These are phyloP conservation scores for Lepidochrysops patricia DNA, from an alignment of 2,888 invertebrate species.

Conservation along the genomic window DNA sequence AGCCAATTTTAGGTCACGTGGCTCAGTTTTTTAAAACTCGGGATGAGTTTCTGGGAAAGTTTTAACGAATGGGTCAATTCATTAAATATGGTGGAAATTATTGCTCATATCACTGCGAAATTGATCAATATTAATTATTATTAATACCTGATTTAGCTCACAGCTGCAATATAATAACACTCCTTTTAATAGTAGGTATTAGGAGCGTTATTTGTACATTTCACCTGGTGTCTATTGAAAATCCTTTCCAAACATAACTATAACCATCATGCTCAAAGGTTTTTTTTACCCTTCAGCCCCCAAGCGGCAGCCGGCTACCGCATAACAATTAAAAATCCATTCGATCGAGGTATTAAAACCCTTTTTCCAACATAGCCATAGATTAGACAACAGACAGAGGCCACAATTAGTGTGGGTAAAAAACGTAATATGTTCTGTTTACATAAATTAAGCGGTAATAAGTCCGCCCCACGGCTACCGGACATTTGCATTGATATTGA, in stretches of 20 bases:
- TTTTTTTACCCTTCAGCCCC: too few relatives aligned
- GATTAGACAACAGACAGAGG: background rate
- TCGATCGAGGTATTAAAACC: background rate
- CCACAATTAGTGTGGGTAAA: slow-evolving; percentile 2
- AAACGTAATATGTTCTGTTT: slow-evolving; percentile 16
- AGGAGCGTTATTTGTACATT: too few relatives aligned
- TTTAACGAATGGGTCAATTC: background rate
- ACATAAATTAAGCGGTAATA: slow-evolving; percentile 27
- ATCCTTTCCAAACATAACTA: too few relatives aligned
- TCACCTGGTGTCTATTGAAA: too few relatives aligned
- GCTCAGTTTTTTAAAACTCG: slow-evolving; percentile 16
- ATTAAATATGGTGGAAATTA: background rate
- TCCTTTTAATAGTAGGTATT: too few relatives aligned
- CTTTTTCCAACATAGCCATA: background rate
- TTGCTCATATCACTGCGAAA: background rate
- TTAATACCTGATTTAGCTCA: too few relatives aligned
- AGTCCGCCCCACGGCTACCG: slow-evolving; percentile 27
- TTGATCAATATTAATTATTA: too few relatives aligned
- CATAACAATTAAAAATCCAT: too few relatives aligned
- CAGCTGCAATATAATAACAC: too few relatives aligned
- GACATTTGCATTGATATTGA: slow-evolving; percentile 72
- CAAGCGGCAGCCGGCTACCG: too few relatives aligned
- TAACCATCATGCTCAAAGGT: too few relatives aligned
- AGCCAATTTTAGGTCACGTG: slow-evolving; percentile 22
- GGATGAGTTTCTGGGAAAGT: slow-evolving; percentile 21